These are phyloP conservation scores for Centropus bengalensis DNA, from an alignment of 2,113 vertebrate genomes.

Conservation along the genomic window DNA sequence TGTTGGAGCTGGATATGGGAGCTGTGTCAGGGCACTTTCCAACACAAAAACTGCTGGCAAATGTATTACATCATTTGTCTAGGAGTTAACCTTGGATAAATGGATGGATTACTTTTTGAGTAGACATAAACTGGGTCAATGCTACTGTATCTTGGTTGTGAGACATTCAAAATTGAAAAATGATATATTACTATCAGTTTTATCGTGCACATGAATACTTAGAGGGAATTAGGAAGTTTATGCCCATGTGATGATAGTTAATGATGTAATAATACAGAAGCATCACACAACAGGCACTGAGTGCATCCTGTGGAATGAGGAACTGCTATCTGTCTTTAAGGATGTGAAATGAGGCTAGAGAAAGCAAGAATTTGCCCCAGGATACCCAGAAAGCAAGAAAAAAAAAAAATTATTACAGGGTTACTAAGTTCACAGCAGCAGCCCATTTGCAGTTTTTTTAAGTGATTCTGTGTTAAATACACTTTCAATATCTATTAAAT, in stretches of 20 bases:
- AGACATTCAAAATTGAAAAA: neutral
- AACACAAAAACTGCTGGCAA: neutral
- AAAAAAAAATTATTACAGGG: neutral
- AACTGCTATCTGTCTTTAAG: neutral
- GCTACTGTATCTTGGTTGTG: neutral
- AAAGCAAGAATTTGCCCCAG: neutral
- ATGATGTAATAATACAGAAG: neutral
- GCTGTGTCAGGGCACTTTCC: neutral
- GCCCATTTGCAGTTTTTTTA: neutral
- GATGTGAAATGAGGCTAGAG: neutral
- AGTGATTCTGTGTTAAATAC: neutral
- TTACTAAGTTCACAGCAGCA: neutral
- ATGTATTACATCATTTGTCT: neutral
- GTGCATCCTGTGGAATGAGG: neutral
- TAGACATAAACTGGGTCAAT: neutral
- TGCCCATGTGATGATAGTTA: neutral
- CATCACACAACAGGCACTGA: neutral
- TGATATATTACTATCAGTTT: neutral
- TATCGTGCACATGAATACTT: neutral
- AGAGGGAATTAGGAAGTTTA: neutral
- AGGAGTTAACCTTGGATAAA: neutral
- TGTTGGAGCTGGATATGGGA: neutral
- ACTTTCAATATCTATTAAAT: neutral
- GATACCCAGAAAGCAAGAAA: neutral
- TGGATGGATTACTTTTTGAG: neutral